Conservation (phyloP, 2,888 invertebrate species). For the Temnothorax unifasciatus region DNA sequence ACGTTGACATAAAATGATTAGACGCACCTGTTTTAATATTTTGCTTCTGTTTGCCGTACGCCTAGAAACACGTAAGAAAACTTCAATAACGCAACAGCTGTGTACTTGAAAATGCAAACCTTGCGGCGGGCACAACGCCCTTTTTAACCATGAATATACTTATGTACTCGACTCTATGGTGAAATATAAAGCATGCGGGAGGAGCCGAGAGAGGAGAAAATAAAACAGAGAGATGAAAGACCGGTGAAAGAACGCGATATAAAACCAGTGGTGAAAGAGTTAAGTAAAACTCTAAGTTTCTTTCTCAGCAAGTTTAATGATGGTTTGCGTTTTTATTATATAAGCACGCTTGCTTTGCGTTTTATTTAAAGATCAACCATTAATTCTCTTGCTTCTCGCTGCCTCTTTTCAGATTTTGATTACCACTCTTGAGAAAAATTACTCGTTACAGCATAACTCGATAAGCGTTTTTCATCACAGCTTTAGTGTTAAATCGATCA, state of each 20-base stretch:
- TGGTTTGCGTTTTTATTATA: constrained; percentile 25
- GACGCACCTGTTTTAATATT: constrained; percentile 21
- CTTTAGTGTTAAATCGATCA: constrained; percentile 8
- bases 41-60: not conserved
- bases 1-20: not conserved
- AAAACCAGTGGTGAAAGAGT: constrained; percentile 43
- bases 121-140: constrained; percentile 24
- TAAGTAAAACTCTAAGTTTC: constrained; percentile 39
- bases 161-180: constrained; percentile 28
- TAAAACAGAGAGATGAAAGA: constrained; percentile 40
- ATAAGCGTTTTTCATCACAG: not conserved
- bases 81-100: constrained; percentile 58
- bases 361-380: constrained; percentile 27
- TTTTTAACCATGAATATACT: constrained; percentile 52
- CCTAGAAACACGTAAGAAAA: constrained; percentile 37
- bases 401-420: constrained; percentile 9
- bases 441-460: constrained; percentile 14
- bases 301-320: constrained; percentile 29
- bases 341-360: constrained; percentile 15
- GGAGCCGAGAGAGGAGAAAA: constrained; percentile 30
- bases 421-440: constrained; percentile 23
- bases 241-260: constrained; percentile 31
- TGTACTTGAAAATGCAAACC: constrained; percentile 53
- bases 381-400: constrained; percentile 1
- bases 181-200: constrained; percentile 33